These are phyloP conservation scores for Matsumyia berberina DNA, from an alignment of 2,888 invertebrate species.

Conservation along the genomic window DNA sequence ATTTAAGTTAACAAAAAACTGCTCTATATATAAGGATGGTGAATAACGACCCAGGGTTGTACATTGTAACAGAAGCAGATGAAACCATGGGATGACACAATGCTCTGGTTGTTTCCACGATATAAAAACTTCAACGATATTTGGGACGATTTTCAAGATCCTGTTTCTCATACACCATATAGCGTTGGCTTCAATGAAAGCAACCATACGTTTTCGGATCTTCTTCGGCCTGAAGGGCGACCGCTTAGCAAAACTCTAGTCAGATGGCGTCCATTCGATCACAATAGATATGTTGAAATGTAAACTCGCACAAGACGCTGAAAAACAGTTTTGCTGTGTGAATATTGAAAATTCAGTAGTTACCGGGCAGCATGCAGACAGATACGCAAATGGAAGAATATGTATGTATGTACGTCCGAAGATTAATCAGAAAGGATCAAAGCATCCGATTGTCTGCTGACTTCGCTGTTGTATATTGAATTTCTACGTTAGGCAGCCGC, in stretches of 20 bases:
- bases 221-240: constrained; percentile 10
- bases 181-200: constrained; percentile 5
- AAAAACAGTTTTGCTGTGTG: constrained; percentile 45
- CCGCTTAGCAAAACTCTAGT: constrained; percentile 22
- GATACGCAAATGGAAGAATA: constrained; percentile 12
- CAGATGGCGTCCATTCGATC: constrained; percentile 1
- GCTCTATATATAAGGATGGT: constrained; percentile 17
- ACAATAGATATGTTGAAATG: constrained; percentile 13
- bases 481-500: constrained; percentile 12
- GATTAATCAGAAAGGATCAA: constrained; percentile 5
- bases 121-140: constrained; percentile 23
- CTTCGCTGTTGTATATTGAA: constrained; percentile 9
- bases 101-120: constrained; percentile 42
- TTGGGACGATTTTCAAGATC: constrained; percentile 14
- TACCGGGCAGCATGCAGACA: constrained; percentile 39
- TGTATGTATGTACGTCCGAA: too few species aligned
- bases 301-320: constrained; percentile 25
- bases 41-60: constrained; percentile 2
- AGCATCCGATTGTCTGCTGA: neutral
- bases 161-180: constrained; percentile 13
- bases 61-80: constrained; percentile 17
- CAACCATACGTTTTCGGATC: neutral
- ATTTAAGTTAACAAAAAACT: neutral
- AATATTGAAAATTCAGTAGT: constrained; percentile 43
- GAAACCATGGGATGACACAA: constrained; percentile 13